phyloP scores from a whole-genome alignment of 2,888 invertebrate genomes.

The Trachelus stipa region DNA sequence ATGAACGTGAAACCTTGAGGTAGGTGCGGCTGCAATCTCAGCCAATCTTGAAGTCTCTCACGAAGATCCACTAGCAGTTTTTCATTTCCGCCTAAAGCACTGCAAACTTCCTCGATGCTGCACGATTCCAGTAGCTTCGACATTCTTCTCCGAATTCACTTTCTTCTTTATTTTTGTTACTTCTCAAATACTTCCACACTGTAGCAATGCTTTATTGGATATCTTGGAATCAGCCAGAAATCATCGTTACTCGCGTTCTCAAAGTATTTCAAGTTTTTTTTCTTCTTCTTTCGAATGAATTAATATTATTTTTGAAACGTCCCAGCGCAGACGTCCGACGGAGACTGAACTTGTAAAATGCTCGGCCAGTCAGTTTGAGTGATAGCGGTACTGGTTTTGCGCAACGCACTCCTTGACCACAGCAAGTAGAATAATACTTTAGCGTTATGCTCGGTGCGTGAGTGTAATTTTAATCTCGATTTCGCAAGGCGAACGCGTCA shows the following conservation, averaged over 20 bases:
- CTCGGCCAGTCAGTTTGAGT: not conserved
- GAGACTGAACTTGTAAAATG: not conserved
- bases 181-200: not conserved
- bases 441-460: constrained; percentile 1
- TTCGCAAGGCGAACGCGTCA: not conserved
- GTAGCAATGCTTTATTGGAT: not conserved
- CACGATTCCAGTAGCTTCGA: constrained; percentile 36
- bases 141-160: constrained; percentile 19
- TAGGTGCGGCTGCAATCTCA: constrained; percentile 60
- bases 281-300: not conserved
- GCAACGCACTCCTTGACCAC: not conserved
- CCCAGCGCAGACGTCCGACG: not conserved
- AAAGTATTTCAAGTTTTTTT: not conserved
- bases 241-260: not conserved
- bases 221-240: not conserved
- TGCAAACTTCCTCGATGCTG: constrained; percentile 37
- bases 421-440: not conserved
- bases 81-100: constrained; percentile 37
- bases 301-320: not conserved
- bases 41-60: constrained; percentile 55
- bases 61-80: constrained; percentile 43
- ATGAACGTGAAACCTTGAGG: constrained; percentile 53
- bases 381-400: not conserved
- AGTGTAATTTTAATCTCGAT: not conserved
- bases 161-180: not conserved